These are phyloP conservation scores for Dryoscopus gambensis DNA, from an alignment of 2,113 vertebrate genomes.

Conservation along the genomic window DNA sequence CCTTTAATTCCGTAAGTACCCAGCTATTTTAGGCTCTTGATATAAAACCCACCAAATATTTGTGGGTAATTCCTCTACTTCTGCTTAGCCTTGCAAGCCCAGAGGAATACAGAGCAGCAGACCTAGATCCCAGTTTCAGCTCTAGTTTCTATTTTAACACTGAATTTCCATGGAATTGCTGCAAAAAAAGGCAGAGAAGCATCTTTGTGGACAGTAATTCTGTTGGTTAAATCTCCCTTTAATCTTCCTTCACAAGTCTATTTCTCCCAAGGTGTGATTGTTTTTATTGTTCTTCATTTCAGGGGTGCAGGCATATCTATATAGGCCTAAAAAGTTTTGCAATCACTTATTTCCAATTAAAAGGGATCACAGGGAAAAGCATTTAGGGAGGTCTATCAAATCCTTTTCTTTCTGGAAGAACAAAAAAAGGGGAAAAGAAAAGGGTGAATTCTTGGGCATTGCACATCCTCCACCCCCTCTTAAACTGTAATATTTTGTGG, in stretches of 20 bases:
- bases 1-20: background rate
- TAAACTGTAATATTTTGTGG: background rate
- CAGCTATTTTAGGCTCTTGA: background rate
- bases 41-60: constrained; percentile 12
- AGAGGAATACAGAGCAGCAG: background rate
- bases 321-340: background rate
- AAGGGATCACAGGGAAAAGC: background rate
- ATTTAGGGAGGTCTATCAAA: background rate
- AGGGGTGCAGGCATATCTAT: background rate
- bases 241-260: background rate
- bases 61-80: background rate
- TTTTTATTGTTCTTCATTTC: background rate
- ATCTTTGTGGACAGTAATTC: background rate
- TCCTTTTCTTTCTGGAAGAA: background rate
- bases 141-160: background rate
- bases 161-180: background rate
- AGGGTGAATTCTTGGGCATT: background rate
- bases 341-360: background rate
- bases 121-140: constrained; percentile 13
- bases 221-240: background rate
- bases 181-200: background rate
- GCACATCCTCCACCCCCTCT: background rate
- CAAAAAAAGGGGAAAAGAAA: accelerated
- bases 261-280: background rate
- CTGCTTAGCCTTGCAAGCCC: background rate